These are phyloP conservation scores for Cheilosia grossa DNA, from an alignment of 2,888 invertebrate species.

Conservation along the genomic window DNA sequence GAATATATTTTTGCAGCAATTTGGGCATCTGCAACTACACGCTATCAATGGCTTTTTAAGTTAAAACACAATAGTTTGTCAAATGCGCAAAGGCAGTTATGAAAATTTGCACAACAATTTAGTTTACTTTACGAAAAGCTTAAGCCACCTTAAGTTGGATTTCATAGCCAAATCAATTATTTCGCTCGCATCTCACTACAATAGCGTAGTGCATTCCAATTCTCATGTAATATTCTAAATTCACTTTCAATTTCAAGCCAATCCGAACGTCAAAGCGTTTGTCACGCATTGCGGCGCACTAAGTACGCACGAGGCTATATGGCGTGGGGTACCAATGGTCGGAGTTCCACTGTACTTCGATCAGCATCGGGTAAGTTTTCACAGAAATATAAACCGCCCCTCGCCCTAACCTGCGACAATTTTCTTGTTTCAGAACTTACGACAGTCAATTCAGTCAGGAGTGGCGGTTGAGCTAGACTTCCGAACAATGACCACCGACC, in stretches of 20 bases:
- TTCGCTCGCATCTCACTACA: too few relatives aligned
- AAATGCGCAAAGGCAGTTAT: too few relatives aligned
- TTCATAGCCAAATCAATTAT: too few relatives aligned
- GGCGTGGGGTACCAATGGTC: conserved; percentile 80
- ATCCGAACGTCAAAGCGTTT: conserved; percentile 78
- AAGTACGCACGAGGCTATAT: conserved; percentile 79
- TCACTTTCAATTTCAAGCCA: conserved; percentile 69
- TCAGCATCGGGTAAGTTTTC: conserved; percentile 76
- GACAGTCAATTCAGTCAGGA: conserved; percentile 61
- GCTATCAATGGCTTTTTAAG: too few relatives aligned
- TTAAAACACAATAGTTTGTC: too few relatives aligned
- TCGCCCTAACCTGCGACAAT: neutral
- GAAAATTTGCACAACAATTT: neutral
- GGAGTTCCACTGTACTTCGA: conserved; percentile 79
- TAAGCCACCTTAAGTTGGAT: too few relatives aligned
- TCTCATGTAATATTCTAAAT: neutral
- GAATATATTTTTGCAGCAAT: too few relatives aligned
- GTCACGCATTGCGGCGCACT: conserved; percentile 80
- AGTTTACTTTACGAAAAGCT: too few relatives aligned
- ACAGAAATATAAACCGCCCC: neutral
- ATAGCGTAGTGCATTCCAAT: neutral
- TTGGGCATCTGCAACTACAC: too few relatives aligned
- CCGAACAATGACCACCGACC: conserved; percentile 66
- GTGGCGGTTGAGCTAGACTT: conserved; percentile 74
- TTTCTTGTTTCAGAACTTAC: conserved; percentile 55